Conservation (phyloP, 2,113 vertebrate genomes). For the Genyomyrus donnyi region DNA sequence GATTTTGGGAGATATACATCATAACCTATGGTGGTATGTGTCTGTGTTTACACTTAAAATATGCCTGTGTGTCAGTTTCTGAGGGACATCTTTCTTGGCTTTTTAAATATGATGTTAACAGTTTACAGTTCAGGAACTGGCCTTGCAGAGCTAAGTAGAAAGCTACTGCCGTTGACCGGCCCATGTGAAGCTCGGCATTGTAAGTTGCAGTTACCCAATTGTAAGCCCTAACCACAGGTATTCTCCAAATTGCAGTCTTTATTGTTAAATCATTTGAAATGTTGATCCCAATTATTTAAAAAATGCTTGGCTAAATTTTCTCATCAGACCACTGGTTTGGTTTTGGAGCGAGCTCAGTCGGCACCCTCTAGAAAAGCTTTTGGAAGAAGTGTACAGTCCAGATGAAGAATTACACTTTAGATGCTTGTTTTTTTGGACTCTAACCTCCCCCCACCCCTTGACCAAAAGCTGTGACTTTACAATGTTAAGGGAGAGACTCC, state of each 20-base stretch:
- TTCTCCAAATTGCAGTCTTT: not conserved
- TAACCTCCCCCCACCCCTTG: not conserved
- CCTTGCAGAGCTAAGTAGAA: not conserved
- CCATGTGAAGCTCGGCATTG: not conserved
- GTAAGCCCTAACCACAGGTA: not conserved
- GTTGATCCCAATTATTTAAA: not conserved
- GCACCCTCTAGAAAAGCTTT: not conserved
- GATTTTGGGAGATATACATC: not conserved
- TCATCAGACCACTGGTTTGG: not conserved
- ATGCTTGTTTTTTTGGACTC: not conserved
- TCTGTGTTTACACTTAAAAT: not conserved
- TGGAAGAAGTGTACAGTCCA: not conserved
- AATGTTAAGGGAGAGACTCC: not conserved
- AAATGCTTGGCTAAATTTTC: constrained; percentile 1
- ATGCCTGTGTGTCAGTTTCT: not conserved
- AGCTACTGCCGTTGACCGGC: not conserved
- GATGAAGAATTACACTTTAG: not conserved
- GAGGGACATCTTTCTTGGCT: not conserved
- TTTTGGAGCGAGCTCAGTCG: not conserved
- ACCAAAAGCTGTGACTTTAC: not conserved
- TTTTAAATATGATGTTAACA: not conserved
- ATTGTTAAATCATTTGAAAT: constrained; percentile 3
- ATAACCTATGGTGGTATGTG: not conserved
- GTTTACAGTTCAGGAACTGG: not conserved
- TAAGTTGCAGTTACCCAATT: not conserved